A percentile compares a stretch with the other conserved stretches of the same genome.
These are phyloP conservation scores for Atta texana DNA, from an alignment of 1,140 invertebrate species.

Conservation along the genomic window DNA sequence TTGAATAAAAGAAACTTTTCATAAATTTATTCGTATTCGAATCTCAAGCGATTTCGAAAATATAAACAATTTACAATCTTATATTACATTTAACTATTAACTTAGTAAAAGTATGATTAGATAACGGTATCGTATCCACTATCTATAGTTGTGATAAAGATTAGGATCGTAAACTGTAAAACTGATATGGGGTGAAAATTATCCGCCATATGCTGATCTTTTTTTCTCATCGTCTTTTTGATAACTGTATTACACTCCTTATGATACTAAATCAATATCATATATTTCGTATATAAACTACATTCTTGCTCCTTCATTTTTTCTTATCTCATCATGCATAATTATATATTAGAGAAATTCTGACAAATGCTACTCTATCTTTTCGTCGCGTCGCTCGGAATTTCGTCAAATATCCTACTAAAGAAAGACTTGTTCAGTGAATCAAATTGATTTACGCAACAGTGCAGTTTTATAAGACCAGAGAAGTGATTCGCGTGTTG, in stretches of 20 bases:
- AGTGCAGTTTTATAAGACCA: slow-evolving; percentile 47
- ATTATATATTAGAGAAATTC: slow-evolving; percentile 2
- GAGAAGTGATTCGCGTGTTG: slow-evolving; percentile 42
- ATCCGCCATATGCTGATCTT: background rate
- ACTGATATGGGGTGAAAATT: slow-evolving; percentile 3
- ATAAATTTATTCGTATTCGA: background rate
- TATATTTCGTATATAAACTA: background rate
- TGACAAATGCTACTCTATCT: background rate
- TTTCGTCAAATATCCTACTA: slow-evolving; percentile 3
- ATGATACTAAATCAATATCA: background rate
- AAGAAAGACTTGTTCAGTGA: slow-evolving; percentile 29
- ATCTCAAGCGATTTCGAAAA: background rate
- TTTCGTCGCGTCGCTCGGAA: background rate
- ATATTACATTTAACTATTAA: slow-evolving; percentile 19
- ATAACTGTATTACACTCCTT: background rate
- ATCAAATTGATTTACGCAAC: slow-evolving; percentile 32
- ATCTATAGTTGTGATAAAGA: background rate
- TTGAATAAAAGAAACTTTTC: background rate
- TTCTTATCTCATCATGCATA: background rate
- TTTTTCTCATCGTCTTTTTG: background rate
- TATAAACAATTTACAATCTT: slow-evolving; percentile 3
- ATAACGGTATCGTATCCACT: slow-evolving; percentile 30
- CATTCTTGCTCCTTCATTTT: background rate
- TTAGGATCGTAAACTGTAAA: background rate
- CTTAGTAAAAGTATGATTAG: slow-evolving; percentile 22